Evolutionary conservation across 2,888 invertebrate genomes (phyloP), one percentile per base, ranked within the genome.

Genomic region (Proisotoma minuta): DNA sequence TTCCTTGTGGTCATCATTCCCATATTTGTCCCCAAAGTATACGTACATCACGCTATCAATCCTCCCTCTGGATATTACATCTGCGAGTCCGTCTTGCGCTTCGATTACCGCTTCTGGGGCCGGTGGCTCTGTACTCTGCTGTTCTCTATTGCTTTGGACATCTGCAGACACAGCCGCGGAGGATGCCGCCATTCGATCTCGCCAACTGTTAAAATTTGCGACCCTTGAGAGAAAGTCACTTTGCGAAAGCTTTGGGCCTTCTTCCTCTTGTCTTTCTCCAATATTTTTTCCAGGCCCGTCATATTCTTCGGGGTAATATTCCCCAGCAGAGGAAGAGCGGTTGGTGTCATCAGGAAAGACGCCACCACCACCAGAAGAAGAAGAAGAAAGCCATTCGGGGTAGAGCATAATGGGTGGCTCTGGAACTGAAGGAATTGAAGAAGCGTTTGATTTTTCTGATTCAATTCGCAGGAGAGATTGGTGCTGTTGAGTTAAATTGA

Each of bases 41-140:
- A 87, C 81, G 75, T 87, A 87, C 76, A 86, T 86, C 51, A 87
- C 83, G 74, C 86, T 86, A 74, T 87, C 87, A 57, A 87, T 87
- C 56, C 71, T 57, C 60, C 73, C 73, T 59, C 73, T 59, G 10
- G 73, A 73, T 60, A 73, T 73, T 27, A 73, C 71, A 71, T 73
- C 73, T 34, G 73, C 73, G 29, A 69, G 47, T 57, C 71, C 69
- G 64, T 59, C 63, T 54, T 66, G 68, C 43, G 65, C 61, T n/a
- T n/a, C n/a, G 57, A 66, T 66, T 57, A 66, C 63, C 12, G 65
- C 68, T 59, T 65, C 61, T 40, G n/a, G n/a, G n/a, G n/a, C n/a
- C n/a, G 66, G 66, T 58, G 62, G 62, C 51, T 66, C 66, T 43
- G 66, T 66, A n/a, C n/a, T n/a, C n/a, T n/a, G n/a, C n/a, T n/a